Evolutionary conservation across 2,797 vertebrate species (phyloP).

Genomic region (Crocidura indochinensis): DNA sequence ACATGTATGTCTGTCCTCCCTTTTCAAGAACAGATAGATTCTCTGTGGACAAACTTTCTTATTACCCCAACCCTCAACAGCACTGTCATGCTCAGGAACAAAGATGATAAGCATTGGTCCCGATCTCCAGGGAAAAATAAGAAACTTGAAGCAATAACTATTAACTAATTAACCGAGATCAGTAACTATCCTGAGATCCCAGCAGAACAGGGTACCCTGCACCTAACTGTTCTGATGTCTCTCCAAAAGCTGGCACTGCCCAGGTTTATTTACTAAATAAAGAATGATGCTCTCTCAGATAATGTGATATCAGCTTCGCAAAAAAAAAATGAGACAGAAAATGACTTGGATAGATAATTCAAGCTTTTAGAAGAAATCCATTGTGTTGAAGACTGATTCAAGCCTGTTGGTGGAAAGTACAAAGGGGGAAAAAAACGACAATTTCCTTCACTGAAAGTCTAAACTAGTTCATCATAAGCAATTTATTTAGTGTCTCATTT

Average conservation of each 20-base stretch:
- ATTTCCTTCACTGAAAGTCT: conserved; percentile 10
- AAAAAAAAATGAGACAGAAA: conserved; percentile 33
- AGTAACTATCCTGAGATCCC: background rate
- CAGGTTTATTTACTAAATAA: background rate
- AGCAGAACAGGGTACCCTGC: background rate
- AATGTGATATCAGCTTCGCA: background rate
- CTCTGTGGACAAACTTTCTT: background rate
- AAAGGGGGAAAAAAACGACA: background rate
- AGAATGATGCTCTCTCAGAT: background rate
- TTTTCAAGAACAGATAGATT: background rate
- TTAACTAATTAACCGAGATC: background rate
- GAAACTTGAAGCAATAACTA: background rate
- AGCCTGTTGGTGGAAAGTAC: background rate
- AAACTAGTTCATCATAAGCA: background rate
- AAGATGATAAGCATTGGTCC: background rate
- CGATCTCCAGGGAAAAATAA: background rate
- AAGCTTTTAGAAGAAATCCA: background rate
- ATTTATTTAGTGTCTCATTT: background rate
- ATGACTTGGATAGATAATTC: background rate
- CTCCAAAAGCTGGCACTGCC: background rate
- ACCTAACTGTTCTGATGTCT: background rate
- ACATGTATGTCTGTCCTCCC: background rate
- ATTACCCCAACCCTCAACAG: background rate
- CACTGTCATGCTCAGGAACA: background rate
- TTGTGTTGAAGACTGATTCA: background rate